These are phyloP conservation scores for Camponotus pennsylvanicus DNA, from an alignment of 1,140 invertebrate genomes.

Conservation along the genomic window DNA sequence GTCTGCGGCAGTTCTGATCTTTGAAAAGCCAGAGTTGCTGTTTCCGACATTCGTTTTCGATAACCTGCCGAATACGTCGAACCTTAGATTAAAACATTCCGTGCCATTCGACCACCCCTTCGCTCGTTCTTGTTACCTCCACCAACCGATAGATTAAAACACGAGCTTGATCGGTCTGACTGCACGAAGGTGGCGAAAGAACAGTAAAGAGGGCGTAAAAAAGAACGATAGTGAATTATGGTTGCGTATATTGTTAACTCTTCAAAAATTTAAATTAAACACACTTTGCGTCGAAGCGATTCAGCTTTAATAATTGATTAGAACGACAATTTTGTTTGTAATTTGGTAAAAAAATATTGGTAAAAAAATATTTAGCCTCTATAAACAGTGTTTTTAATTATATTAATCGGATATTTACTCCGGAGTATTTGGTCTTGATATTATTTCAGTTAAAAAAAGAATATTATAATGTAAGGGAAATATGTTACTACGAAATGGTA, in stretches of 20 bases:
- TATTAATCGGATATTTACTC: too few species aligned
- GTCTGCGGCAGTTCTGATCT: neutral
- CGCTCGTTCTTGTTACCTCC: constrained; percentile 21
- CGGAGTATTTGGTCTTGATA: too few species aligned
- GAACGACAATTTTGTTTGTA: neutral
- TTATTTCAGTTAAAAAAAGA: too few species aligned
- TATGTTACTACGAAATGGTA: neutral
- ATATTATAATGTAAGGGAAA: too few species aligned
- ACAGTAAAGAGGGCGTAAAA: constrained; percentile 1
- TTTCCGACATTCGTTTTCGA: constrained; percentile 49
- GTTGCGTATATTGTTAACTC: neutral
- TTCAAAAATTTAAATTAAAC: neutral
- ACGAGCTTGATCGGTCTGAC: constrained; percentile 30
- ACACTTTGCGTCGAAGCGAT: neutral
- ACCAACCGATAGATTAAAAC: constrained; percentile 65
- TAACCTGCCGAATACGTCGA: constrained; percentile 64
- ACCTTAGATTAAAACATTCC: constrained; percentile 74
- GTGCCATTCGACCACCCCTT: constrained; percentile 37
- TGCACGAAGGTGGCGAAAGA: constrained; percentile 31
- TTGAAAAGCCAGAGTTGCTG: constrained; percentile 34
- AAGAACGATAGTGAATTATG: constrained; percentile 34
- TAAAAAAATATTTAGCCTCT: too few species aligned
- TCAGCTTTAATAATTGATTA: neutral
- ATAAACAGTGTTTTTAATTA: too few species aligned
- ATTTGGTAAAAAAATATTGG: neutral